Conservation (phyloP, 2,888 invertebrate species). For the Tipula unca region DNA sequence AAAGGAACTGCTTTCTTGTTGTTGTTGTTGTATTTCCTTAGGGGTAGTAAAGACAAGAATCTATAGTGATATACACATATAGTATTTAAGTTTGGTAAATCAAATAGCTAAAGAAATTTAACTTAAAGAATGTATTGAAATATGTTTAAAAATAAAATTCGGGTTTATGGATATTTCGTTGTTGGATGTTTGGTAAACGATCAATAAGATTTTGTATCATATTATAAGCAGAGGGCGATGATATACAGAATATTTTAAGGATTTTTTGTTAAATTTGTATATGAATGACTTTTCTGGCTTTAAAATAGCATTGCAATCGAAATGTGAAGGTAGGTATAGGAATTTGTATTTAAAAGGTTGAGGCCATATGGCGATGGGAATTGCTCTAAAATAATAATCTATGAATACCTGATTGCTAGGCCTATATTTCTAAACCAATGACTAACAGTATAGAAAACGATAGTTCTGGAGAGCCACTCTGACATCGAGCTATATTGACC, state of each 20-base stretch:
- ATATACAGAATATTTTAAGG: neutral
- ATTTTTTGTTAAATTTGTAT: neutral
- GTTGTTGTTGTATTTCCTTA: neutral
- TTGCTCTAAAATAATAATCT: too few species aligned
- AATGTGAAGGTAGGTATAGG: too few species aligned
- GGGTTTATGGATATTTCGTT: neutral
- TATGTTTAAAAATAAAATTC: conserved; percentile 1
- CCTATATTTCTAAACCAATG: too few species aligned
- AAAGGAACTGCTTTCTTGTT: neutral
- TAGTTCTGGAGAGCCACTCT: too few species aligned
- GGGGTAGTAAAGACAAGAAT: neutral
- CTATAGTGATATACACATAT: neutral
- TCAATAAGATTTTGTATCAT: neutral
- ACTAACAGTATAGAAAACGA: too few species aligned
- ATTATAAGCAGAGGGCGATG: neutral
- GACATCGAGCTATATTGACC: too few species aligned
- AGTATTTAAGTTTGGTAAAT: neutral
- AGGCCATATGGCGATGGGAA: too few species aligned
- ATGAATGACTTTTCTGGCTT: neutral
- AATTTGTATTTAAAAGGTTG: too few species aligned
- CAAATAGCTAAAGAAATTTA: neutral
- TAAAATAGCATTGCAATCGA: neutral
- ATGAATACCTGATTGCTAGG: too few species aligned
- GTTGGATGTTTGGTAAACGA: neutral
- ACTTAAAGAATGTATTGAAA: conserved; percentile 8